A percentile compares a stretch with the other conserved stretches of the same genome.
Evolutionary conservation across 2,888 invertebrate genomes (phyloP).

Genomic region (Lamproptera curius): DNA sequence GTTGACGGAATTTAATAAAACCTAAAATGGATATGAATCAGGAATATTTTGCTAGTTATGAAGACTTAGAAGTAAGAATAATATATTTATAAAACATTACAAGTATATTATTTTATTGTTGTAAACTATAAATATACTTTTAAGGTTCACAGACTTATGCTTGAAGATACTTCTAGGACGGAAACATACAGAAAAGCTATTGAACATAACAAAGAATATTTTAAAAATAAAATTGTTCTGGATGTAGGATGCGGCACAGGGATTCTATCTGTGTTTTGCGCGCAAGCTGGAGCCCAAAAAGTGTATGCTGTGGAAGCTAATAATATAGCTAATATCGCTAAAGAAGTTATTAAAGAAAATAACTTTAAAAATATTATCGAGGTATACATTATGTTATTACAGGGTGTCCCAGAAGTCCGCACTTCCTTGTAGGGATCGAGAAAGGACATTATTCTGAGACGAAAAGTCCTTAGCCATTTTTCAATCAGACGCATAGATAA

Average conservation of each 20-base stretch:
- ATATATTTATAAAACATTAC: background rate
- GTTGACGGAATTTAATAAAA: too few species aligned
- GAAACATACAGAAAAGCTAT: slow-evolving; percentile 90
- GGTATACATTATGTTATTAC: too few species aligned
- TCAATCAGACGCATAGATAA: too few species aligned
- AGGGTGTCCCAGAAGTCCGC: too few species aligned
- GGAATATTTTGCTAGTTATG: slow-evolving; percentile 84
- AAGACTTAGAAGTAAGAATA: slow-evolving; percentile 83
- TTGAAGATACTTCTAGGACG: slow-evolving; percentile 86
- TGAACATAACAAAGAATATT: slow-evolving; percentile 78
- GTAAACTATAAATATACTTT: slow-evolving; percentile 3
- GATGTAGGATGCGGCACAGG: slow-evolving; percentile 94
- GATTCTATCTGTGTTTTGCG: slow-evolving; percentile 93
- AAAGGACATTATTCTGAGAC: too few species aligned
- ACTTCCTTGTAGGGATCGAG: too few species aligned
- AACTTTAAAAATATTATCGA: slow-evolving; percentile 81
- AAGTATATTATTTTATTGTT: background rate
- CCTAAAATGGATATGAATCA: slow-evolving; percentile 31
- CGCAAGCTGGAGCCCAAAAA: slow-evolving; percentile 91
- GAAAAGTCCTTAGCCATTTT: too few species aligned
- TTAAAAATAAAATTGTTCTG: slow-evolving; percentile 88
- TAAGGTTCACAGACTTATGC: slow-evolving; percentile 89
- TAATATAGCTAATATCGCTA: slow-evolving; percentile 80
- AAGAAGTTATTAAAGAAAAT: slow-evolving; percentile 84
- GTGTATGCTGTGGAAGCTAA: slow-evolving; percentile 93